Evolutionary conservation across 2,113 vertebrate genomes (phyloP), one percentile per base, ranked within the genome.

Genomic region (Limanda limanda): DNA sequence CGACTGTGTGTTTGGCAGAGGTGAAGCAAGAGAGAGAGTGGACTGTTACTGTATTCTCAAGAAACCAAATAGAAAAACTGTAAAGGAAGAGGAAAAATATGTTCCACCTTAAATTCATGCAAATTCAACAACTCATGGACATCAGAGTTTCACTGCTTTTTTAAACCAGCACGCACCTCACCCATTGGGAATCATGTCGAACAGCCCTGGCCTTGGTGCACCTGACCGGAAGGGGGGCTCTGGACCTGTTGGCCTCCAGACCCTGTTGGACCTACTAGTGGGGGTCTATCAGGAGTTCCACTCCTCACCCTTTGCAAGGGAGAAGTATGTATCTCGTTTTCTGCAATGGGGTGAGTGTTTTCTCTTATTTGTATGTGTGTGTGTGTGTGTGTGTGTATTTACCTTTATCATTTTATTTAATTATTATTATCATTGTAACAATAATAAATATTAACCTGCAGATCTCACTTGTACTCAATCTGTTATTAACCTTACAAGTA

Each of bases 271-370:
- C 79, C 94, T 97, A 63, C 86, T 97, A 80, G 94, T 96, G 60
- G 95, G 96, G 1, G 94, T 96, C 80, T 95, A 95, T 78, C 94
- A 96, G 75, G 96, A 96, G 90, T 94, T 97, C 80, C 88, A 89
- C 23, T 84, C 91, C 9, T 95, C 95, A 1, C 77, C 90, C 10
- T 85, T 95, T 25, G 81, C 90, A 61, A 88, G 90, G 70, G 95
- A 97, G 85, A 96, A 94, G 76, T 94, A 95, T 23, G 92, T 96
- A 79, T 90, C 83, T 18, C 90, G 94, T 64, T 97, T 97, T 81
- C 89, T 96, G 45, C 91, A 93, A 62, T 97, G 96, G 96, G 96
- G 96, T 97, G 79, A 97, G 96, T 96, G 60, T 21, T 63, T 67
- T 13, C 3, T 72, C n/a, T 40, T 40, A n/a, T 62, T 57, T 55